Evolutionary conservation across 2,113 vertebrate genomes (phyloP).

Genomic region (Hemibagrus wyckioides): DNA sequence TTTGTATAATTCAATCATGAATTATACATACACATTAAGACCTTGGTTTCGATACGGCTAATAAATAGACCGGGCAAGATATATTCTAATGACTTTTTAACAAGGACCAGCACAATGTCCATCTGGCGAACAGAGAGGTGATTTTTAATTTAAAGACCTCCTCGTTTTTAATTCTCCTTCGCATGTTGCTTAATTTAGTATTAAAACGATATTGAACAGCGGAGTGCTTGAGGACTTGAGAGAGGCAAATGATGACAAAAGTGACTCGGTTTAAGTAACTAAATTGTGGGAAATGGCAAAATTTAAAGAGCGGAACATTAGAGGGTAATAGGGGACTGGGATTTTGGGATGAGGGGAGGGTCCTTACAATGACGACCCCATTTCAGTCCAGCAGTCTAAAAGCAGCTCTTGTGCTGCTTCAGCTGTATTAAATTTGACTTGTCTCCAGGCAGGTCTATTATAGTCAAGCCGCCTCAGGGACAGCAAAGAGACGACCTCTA

Average conservation of each 20-base stretch:
- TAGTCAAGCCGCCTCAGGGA: conserved; percentile 61
- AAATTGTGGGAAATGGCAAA: conserved; percentile 70
- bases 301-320: conserved; percentile 69
- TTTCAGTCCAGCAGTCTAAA: conserved; percentile 29
- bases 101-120: conserved; percentile 62
- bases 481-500: conserved; percentile 52
- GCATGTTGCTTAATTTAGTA: conserved; percentile 71
- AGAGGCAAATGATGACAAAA: conserved; percentile 58
- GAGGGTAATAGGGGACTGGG: conserved; percentile 58
- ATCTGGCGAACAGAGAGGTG: conserved; percentile 61
- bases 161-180: conserved; percentile 60
- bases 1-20: conserved; percentile 65
- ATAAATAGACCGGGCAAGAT: conserved; percentile 71
- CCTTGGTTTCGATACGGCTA: conserved; percentile 73
- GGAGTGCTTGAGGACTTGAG: conserved; percentile 63
- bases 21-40: conserved; percentile 73
- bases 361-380: conserved; percentile 50
- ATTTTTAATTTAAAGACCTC: conserved; percentile 72
- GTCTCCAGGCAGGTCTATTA: conserved; percentile 62
- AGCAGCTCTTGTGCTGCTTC: not conserved
- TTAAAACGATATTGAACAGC: conserved; percentile 74
- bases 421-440: conserved; percentile 63
- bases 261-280: conserved; percentile 64
- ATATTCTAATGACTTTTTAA: conserved; percentile 74
- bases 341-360: conserved; percentile 51